Evolutionary conservation across 2,888 invertebrate genomes (phyloP), one percentile per base, ranked within the genome.

Genomic region (Andrena bicolor): DNA sequence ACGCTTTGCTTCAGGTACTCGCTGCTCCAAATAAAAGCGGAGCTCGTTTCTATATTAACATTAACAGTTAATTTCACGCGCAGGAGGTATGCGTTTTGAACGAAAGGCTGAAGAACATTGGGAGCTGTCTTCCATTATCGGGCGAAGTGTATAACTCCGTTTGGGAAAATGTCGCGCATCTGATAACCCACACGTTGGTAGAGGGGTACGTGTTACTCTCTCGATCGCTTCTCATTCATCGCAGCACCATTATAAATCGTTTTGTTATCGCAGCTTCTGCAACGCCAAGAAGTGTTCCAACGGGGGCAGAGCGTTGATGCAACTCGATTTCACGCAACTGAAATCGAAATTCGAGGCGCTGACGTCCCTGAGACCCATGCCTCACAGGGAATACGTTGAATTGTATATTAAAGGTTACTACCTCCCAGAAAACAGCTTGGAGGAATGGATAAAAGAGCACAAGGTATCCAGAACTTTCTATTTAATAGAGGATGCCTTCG

Each of bases 341-440:
- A 96, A 98, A 86, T 96, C 98, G 28, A 98, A 99, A 92, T 95
- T 98, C 70, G 99, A 99, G 94, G 96, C 97, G 90, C 96, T 99
- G 73, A 97, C 98, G 0, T 96, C 96, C 0, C 92, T 98, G 7
- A 96, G 97, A 91, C 98, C 98, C 2, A 95, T 98, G 20, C 98
- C 99, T 0, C 97, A 97, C 91, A 96, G 97, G 85, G 97, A 97
- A 74, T 98, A 97, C 90, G 99, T 99, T 0, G 99, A 99, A 94
- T 96, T 96, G 73, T 99, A 99, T 92, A 97, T 99, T 0, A 99
- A 99, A 93, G 99, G 99, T 0, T 99, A 97, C 93, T 99, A 99
- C 94, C 95, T 98, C 87, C 98, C 99, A 0, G 97, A 99, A 90
- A 96, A 96, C 80, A 97, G 97, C 72, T 95, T 99, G 53, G 99